Evolutionary conservation across 2,797 vertebrate genomes (phyloP).

Genomic region (Aldrovandia affinis): DNA sequence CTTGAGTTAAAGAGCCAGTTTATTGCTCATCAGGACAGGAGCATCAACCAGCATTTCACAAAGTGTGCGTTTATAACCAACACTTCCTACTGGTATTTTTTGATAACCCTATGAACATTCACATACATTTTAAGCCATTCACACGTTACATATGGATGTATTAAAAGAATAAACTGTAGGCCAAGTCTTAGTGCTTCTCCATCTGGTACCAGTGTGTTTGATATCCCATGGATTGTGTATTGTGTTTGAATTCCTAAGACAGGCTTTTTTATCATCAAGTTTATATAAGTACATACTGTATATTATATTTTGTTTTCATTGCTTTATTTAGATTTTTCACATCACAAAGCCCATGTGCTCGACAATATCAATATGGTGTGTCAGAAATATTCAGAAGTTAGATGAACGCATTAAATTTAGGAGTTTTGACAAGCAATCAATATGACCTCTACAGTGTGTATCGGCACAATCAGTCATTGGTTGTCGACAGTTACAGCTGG

Average conservation of each 20-base stretch:
- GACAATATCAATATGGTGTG: constrained; percentile 9
- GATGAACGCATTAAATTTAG: constrained; percentile 46
- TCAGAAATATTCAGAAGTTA: constrained; percentile 20
- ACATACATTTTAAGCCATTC: too few species aligned
- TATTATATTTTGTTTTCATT: background rate
- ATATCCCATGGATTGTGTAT: background rate
- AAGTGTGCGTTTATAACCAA: too few species aligned
- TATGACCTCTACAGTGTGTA: constrained; percentile 71
- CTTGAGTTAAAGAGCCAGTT: too few species aligned
- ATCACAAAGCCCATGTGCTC: background rate
- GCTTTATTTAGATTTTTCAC: background rate
- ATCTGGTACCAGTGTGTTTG: background rate
- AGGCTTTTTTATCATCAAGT: background rate
- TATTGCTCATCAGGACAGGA: too few species aligned
- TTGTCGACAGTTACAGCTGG: constrained; percentile 66
- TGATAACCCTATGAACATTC: too few species aligned
- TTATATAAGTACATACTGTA: background rate
- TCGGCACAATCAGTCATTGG: constrained; percentile 70
- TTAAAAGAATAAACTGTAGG: too few species aligned
- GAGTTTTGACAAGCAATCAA: constrained; percentile 68
- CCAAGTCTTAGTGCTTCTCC: background rate
- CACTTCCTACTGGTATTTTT: too few species aligned
- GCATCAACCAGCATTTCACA: too few species aligned
- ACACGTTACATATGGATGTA: too few species aligned
- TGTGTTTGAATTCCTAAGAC: background rate